A percentile compares a stretch with the other conserved stretches of the same genome.
These are phyloP conservation scores for Chaetops frenatus DNA, from an alignment of 2,113 vertebrate species.

Conservation along the genomic window DNA sequence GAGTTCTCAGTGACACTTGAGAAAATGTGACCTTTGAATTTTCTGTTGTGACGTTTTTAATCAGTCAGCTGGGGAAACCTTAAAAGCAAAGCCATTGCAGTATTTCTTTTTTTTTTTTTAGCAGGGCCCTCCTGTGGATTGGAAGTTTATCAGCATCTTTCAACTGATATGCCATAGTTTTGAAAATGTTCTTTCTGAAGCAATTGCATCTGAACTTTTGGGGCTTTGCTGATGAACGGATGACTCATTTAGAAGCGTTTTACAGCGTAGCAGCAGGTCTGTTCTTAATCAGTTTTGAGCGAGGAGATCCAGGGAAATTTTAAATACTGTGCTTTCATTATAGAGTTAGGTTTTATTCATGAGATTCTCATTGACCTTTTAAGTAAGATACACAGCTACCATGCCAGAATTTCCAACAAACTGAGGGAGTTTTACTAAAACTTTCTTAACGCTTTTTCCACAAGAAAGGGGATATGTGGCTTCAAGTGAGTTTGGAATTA, in stretches of 20 bases:
- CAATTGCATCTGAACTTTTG: conserved; percentile 39
- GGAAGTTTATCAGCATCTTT: neutral
- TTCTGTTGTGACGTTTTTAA: conserved; percentile 23
- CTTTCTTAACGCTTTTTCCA: neutral
- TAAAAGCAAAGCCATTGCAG: neutral
- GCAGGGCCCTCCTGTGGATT: neutral
- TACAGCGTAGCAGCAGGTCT: conserved; percentile 7
- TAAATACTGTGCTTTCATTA: conserved; percentile 42
- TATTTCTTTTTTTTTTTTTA: neutral
- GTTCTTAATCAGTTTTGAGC: conserved; percentile 13
- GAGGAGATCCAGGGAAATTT: conserved; percentile 36
- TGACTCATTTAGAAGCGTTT: conserved; percentile 31
- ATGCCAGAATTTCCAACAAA: conserved; percentile 19
- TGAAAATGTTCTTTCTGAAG: conserved; percentile 27
- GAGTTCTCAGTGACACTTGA: neutral
- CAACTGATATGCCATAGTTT: neutral
- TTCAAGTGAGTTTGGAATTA: neutral
- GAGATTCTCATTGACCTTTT: conserved; percentile 54
- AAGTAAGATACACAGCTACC: neutral
- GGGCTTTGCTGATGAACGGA: conserved; percentile 3
- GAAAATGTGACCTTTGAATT: conserved; percentile 47
- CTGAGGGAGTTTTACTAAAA: neutral
- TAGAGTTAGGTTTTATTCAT: conserved; percentile 30
- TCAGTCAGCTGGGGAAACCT: conserved; percentile 5
- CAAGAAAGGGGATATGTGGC: neutral